Base-by-base conservation (phyloP, 2,113 vertebrate genomes). In the Anas platyrhynchos region DNA sequence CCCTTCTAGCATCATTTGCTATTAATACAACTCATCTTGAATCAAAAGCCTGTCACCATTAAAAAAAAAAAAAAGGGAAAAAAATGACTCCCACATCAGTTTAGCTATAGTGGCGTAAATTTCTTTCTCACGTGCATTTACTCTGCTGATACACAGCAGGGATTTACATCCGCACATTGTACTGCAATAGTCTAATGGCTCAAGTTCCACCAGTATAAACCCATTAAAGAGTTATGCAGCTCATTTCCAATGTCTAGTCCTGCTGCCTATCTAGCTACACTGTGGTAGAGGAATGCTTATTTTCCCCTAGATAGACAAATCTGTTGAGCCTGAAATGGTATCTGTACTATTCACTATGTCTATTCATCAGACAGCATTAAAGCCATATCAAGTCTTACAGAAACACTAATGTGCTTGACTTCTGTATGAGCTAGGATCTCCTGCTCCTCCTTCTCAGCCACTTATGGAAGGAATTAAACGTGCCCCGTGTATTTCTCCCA, bases 151-250 rank as follows among this genome's bases (percentile, higher is more conserved):
- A 36, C 71, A 67, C 86, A 65, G 77, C 77, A 89, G 54, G 61
- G 27, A 32, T 76, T 84, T 91, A 92, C 43, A 89, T 56, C 86
- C 84, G 83, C 61, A 91, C 68, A 74, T 38, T 52, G 56, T 26
- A 91, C 61, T 86, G 46, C 65, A 43, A 26, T n/a, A 63, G 34
- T 17, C 55, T 38, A 67, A 69, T 8, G 15, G 56, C 56, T 88
- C 65, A 41, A 81, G 76, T 58, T 93, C 66, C 88, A 93, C 48
- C 62, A 75, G 17, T n/a, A 81, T 41, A 79, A 91, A 94, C 58
- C 41, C 62, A 67, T 23, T 63, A 69, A 11, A 77, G 34, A 73
- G 71, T 23, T 55, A 59, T 6, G 36, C 27, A 65, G 52, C 22
- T 79, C 46, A 71, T 56, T 71, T 86, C 55, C 46, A 94, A 22